Evolutionary conservation across 2,113 vertebrate genomes (phyloP), one percentile per base, ranked within the genome.

Genomic region (Panthera leo): DNA sequence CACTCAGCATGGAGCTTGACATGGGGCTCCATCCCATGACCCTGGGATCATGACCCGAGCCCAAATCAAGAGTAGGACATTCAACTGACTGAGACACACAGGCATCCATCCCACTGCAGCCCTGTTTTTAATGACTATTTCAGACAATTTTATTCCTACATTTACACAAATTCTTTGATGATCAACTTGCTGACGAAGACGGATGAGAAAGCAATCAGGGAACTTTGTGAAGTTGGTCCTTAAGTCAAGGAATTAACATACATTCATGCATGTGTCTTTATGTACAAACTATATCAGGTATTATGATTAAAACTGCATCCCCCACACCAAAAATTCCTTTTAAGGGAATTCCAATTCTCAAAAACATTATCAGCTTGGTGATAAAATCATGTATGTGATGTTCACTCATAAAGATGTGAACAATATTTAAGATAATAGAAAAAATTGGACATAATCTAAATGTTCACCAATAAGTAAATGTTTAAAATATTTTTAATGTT

Each of bases 101-200:
- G 55, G 55, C 15, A 21, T 58, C 18, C 15, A 21, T 58, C 0
- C 7, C 55, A 21, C 19, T 58, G 19, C 6, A 58, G 18, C 21
- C 71, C 71, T 42, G 36, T 25, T 75, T 76, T 76, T 29, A 80
- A 31, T 70, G 45, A 82, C n/a, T 53, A 88, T 45, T 51, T 63
- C 61, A 70, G 48, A 85, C 39, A 63, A 73, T 87, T 95, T 87
- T 63, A 80, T 63, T 86, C 63, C 51, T 48, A 65, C 21, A 73
- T 61, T 75, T 36, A 75, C 45, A 86, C 39, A 96, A 92, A 91
- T 70, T 84, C 89, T 84, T 83, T 88, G 61, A 76, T 83, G 84
- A 73, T 45, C 18, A 75, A 63, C 45, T 83, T 83, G 65, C 65
- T 55, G 53, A 78, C 12, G 25, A 87, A 87, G 48, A 58, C 12